Base-by-base conservation (phyloP, 1,140 invertebrate genomes). In the Aphidius gifuensis region DNA sequence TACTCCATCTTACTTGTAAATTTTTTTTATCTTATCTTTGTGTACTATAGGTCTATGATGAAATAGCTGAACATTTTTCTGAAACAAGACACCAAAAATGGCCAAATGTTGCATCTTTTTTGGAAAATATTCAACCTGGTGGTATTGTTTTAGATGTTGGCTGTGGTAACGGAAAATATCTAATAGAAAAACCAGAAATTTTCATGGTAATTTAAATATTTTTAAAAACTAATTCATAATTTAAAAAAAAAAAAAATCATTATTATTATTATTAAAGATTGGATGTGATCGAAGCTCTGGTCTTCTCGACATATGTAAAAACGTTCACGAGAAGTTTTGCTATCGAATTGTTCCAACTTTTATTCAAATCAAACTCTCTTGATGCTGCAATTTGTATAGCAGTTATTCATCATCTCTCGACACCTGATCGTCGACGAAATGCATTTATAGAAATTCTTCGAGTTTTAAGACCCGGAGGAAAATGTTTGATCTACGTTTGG, bases 111-210 rank as follows among this genome's bases (percentile, higher is more conserved):
- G 78, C 85, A 5, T 82, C 91, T 58, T 99, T 99, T 82, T 75
- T 98, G 3, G 72, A 85, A 5, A 81, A 75, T 8, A 83, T 95
- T 60, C 69, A 85, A 2, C 9, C 71, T 0, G 90, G 90, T 9
- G 85, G 89, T 5, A 71, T 96, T 45, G 68, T 98, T 5, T 74
- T 97, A 0, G 97, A 99, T 81, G 85, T 98, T 62, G 97, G 97
- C 5, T 98, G 96, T 83, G 97, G 97, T 6, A 99, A 99, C 85
- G 97, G 96, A 55, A 99, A 99, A 85, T 98, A 99, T 83, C 85
- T 99, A 21, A 80, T 85, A 6, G 77, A 84, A n/a, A 87, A 89
- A 68, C 70, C 77, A 23, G 78, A 87, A 64, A 81, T 91, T 64
- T 84, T 87, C 67, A 86, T 93, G 79, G 91, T 93, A 83, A 74